phyloP scores from a whole-genome alignment of 2,113 vertebrate species.

The Mungos mungo region DNA sequence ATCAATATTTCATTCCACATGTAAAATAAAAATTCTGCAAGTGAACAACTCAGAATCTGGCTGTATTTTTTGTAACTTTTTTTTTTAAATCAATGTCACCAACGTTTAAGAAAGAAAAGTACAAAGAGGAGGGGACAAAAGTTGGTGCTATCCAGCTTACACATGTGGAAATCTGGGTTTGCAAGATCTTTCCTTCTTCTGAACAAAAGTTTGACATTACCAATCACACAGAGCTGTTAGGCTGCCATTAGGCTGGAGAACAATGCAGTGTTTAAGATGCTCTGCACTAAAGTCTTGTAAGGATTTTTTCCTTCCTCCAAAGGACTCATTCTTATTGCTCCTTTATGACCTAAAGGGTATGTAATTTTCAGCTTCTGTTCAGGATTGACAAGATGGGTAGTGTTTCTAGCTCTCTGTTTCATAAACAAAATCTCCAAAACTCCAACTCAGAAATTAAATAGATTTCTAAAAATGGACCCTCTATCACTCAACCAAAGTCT shows the following conservation, averaged over 20 bases:
- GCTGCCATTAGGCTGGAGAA: neutral
- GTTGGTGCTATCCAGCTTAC: neutral
- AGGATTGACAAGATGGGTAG: neutral
- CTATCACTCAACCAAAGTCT: constrained; percentile 71
- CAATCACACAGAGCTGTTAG: neutral
- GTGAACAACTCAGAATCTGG: constrained; percentile 2
- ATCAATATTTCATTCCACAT: neutral
- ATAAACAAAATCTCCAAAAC: constrained; percentile 44
- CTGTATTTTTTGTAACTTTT: neutral
- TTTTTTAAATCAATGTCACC: neutral
- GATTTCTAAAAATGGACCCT: constrained; percentile 74
- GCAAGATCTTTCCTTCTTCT: neutral
- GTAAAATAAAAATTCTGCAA: constrained; percentile 9
- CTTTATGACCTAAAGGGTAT: neutral
- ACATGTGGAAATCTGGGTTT: constrained; percentile 23
- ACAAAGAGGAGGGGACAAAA: neutral
- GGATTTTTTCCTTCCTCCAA: neutral
- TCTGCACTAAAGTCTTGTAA: neutral
- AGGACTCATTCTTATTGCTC: neutral
- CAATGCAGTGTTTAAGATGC: neutral
- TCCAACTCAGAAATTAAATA: constrained; percentile 55
- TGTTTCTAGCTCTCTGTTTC: neutral
- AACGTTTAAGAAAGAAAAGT: neutral
- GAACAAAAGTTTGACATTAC: neutral
- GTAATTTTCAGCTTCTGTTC: constrained; percentile 34